These are phyloP conservation scores for Ceratosolen solmsi DNA, from an alignment of 1,140 invertebrate species.

Conservation along the genomic window DNA sequence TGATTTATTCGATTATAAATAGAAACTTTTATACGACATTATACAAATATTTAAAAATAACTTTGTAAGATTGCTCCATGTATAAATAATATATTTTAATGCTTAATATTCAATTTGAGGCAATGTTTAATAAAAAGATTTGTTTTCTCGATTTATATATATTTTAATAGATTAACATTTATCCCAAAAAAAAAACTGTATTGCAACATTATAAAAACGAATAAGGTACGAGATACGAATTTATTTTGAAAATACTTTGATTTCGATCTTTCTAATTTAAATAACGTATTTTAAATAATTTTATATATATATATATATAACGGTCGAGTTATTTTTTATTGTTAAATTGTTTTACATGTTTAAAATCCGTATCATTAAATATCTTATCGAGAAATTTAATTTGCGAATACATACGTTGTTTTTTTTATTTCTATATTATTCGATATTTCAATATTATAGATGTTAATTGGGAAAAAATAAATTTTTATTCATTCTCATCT, in stretches of 20 bases:
- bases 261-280: no score
- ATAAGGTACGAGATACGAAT: no score
- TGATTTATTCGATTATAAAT: not conserved
- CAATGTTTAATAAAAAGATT: no score
- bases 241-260: no score
- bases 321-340: no score
- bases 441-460: not conserved
- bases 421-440: not conserved
- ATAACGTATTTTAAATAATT: no score
- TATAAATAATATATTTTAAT: not conserved
- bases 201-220: no score
- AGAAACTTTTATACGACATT: not conserved
- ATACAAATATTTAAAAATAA: not conserved
- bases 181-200: no score
- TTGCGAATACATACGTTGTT: not conserved
- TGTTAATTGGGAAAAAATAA: slow-evolving; percentile 38
- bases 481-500: slow-evolving; percentile 14
- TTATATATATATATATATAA: no score
- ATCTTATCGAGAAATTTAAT: not conserved
- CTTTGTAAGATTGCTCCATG: not conserved
- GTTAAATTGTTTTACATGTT: no score
- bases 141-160: no score
- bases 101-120: not conserved
- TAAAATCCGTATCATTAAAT: not conserved
- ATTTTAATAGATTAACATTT: no score